Conservation (phyloP, 1,140 invertebrate genomes). For the Palaemon carinicauda region DNA sequence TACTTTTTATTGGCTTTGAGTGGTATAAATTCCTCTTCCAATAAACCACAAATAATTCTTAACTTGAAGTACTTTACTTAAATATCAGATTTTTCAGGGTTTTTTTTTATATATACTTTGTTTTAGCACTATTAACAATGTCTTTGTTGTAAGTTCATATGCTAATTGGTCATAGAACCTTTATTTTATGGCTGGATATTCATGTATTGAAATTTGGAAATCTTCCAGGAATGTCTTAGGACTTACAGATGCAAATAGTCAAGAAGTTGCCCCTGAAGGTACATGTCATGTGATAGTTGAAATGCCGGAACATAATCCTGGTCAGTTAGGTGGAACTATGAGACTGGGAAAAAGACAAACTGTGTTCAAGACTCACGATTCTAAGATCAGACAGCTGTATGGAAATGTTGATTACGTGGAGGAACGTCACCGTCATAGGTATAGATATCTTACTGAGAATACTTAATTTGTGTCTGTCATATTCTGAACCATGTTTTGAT, state of each 20-base stretch:
- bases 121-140: too few species aligned
- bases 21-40: too few species aligned
- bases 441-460: conserved; percentile 52
- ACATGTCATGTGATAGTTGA: conserved; percentile 89
- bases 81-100: too few species aligned
- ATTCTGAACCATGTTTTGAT: too few species aligned
- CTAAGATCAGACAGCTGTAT: conserved; percentile 76
- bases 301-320: conserved; percentile 97
- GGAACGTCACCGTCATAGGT: conserved; percentile 95
- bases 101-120: too few species aligned
- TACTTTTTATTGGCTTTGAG: background rate
- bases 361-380: conserved; percentile 71
- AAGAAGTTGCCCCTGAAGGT: conserved; percentile 82
- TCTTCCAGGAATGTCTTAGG: conserved; percentile 79
- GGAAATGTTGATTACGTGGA: conserved; percentile 83
- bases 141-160: background rate
- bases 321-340: conserved; percentile 97
- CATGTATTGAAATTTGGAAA: too few species aligned
- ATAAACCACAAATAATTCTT: too few species aligned
- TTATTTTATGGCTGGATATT: too few species aligned
- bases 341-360: conserved; percentile 91
- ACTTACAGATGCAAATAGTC: conserved; percentile 82
- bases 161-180: too few species aligned
- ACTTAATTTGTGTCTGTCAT: too few species aligned
- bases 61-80: too few species aligned